These are phyloP conservation scores for Triplophysa bombifrons DNA, from an alignment of 2,797 vertebrate species.

Conservation along the genomic window DNA sequence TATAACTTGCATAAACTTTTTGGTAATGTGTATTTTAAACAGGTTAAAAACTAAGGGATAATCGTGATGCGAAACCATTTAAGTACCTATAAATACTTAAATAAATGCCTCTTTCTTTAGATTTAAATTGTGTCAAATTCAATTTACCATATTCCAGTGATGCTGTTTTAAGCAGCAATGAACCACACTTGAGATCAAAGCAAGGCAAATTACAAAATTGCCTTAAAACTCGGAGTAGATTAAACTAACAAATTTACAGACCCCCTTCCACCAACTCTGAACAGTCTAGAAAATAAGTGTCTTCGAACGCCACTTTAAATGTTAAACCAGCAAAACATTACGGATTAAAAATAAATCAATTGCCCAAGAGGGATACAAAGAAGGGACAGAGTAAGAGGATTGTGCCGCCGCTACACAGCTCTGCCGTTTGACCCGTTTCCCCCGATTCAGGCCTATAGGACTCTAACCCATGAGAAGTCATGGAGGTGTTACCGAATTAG, in stretches of 20 bases:
- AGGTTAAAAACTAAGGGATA: too few relatives aligned
- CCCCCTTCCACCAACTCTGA: slow-evolving; percentile 25
- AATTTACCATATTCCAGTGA: neutral
- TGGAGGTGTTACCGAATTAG: slow-evolving; percentile 54
- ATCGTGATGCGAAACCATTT: too few relatives aligned
- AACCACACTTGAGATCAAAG: slow-evolving; percentile 21
- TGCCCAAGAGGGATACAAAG: neutral
- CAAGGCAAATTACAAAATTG: slow-evolving; percentile 48
- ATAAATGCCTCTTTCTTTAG: too few relatives aligned
- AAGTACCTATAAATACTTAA: too few relatives aligned
- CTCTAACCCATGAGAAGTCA: neutral
- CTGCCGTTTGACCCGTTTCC: neutral
- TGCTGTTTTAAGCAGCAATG: neutral
- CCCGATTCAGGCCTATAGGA: neutral
- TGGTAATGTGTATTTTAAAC: too few relatives aligned
- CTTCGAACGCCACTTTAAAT: neutral
- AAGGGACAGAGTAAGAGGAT: neutral
- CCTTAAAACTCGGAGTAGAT: slow-evolving; percentile 64
- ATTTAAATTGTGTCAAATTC: too few relatives aligned
- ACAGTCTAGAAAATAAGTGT: neutral
- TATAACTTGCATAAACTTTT: too few relatives aligned
- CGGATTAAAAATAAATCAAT: neutral
- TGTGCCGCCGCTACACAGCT: neutral
- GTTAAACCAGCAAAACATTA: neutral
- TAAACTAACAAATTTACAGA: slow-evolving; percentile 67